These are phyloP conservation scores for Scaptodrosophila lebanonensis DNA, from an alignment of 1,140 invertebrate genomes.

Conservation along the genomic window DNA sequence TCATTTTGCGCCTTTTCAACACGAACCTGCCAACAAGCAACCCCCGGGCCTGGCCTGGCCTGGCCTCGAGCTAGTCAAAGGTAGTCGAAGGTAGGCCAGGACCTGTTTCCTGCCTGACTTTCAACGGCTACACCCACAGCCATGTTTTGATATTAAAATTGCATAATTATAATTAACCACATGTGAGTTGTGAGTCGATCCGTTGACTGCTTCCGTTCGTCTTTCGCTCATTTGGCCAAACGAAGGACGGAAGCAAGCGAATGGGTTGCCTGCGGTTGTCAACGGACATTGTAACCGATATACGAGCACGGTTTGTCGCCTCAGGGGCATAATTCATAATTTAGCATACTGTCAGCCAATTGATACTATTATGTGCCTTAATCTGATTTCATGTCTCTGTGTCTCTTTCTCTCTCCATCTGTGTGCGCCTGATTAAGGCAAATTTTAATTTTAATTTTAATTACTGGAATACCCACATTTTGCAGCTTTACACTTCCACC, in stretches of 20 bases:
- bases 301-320: conserved; percentile 52
- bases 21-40: conserved; percentile 40
- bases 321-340: conserved; percentile 74
- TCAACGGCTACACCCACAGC: conserved; percentile 16
- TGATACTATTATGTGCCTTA: conserved; percentile 61
- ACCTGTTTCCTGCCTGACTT: conserved; percentile 35
- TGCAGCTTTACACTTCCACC: conserved; percentile 17
- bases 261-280: conserved; percentile 34
- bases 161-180: conserved; percentile 77
- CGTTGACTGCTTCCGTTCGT: conserved; percentile 53
- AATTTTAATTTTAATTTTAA: conserved; percentile 43
- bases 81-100: conserved; percentile 21
- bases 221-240: conserved; percentile 25
- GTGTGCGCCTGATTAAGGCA: conserved; percentile 11
- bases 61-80: conserved; percentile 29
- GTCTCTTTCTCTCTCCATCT: not conserved
- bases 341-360: conserved; percentile 66
- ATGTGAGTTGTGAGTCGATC: conserved; percentile 46
- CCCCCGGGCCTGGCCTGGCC: conserved; percentile 36
- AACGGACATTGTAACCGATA: conserved; percentile 60
- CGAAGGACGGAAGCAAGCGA: conserved; percentile 31
- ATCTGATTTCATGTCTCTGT: conserved; percentile 14
- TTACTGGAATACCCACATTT: conserved; percentile 33
- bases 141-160: conserved; percentile 76
- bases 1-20: conserved; percentile 73